Percentiles rank a stretch among this genome's conserved stretches.
Conservation (phyloP, 2,888 invertebrate species). For the Hyppa rectilinea region DNA sequence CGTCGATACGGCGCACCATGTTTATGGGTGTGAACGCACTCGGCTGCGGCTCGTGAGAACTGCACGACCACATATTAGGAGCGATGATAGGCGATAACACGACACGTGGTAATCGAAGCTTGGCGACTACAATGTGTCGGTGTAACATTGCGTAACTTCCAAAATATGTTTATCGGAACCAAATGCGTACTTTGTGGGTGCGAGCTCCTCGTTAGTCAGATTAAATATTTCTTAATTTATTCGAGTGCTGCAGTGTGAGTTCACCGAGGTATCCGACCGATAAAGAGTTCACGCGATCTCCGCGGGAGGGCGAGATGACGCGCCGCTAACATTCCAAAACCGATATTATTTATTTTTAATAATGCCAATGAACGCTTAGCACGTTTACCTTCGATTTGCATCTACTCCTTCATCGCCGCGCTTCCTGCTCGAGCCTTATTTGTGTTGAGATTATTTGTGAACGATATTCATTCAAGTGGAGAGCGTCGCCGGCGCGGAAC, state of each 20-base stretch:
- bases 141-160: constrained; percentile 74
- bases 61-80: constrained; percentile 78
- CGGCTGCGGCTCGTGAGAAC: constrained; percentile 84
- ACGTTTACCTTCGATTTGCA: constrained; percentile 84
- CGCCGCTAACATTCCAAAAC: constrained; percentile 84
- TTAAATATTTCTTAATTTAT: constrained; percentile 51
- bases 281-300: constrained; percentile 87
- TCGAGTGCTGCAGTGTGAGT: constrained; percentile 48
- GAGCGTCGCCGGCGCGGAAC: constrained; percentile 69
- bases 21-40: constrained; percentile 86
- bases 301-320: constrained; percentile 86
- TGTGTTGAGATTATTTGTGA: constrained; percentile 70
- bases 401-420: constrained; percentile 70
- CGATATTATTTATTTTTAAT: constrained; percentile 87
- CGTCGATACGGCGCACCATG: constrained; percentile 76
- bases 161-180: constrained; percentile 65
- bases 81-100: constrained; percentile 77
- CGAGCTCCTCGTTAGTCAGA: constrained; percentile 33
- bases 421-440: constrained; percentile 74
- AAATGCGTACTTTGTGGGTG: constrained; percentile 47
- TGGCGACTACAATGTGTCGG: constrained; percentile 73
- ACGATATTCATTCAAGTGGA: constrained; percentile 76
- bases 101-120: constrained; percentile 82
- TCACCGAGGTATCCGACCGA: constrained; percentile 75
- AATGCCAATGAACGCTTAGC: constrained; percentile 87